Base-by-base conservation (phyloP, 37 sponge, comb jelly and placozoan species). In the Cliona cf. orientalis region DNA sequence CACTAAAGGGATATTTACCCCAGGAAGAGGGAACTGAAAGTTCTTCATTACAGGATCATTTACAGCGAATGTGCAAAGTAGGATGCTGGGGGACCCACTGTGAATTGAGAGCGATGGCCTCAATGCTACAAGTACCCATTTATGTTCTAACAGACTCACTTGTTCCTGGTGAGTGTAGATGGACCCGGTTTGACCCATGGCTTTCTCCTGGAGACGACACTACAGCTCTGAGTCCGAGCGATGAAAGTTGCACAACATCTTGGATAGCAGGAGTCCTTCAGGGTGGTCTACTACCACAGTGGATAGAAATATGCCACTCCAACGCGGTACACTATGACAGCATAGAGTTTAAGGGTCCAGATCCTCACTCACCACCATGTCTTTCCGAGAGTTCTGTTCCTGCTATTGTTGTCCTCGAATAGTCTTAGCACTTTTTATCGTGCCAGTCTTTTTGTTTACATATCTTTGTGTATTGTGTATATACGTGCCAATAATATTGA, bases 141-240 rank as follows among this genome's bases (percentile, higher is more conserved):
- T 49, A 49, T 49, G 53, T 49, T 49, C 53, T 49, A 49, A 49
- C 53, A 49, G 53, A 49, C 53, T 49, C 53, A 49, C 53, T 49
- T 49, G 53, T 49, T 49, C 53, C 53, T 49, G 53, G 53, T 19
- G 53, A 49, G 14, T 49, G 14, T 14, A 49, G 53, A 14, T 49
- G 53, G 53, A 49, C 53, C 14, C 14, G 53, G 14, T 49, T 49
- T 49, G 14, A 49, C 14, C 53, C 53, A 49, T 49, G 53, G 14
- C 14, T 49, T 19, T 49, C 14, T 49, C 14, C 14, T n/a, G n/a
- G n/a, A n/a, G n/a, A n/a, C n/a, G n/a, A n/a, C n/a, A n/a, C n/a
- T n/a, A n/a, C n/a, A n/a, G n/a, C n/a, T n/a, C n/a, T n/a, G n/a
- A n/a, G n/a, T n/a, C n/a, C n/a, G n/a, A n/a, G n/a, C n/a, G n/a